Base-by-base conservation (phyloP, 1,140 invertebrate species). In the Brachystomella parvula region DNA sequence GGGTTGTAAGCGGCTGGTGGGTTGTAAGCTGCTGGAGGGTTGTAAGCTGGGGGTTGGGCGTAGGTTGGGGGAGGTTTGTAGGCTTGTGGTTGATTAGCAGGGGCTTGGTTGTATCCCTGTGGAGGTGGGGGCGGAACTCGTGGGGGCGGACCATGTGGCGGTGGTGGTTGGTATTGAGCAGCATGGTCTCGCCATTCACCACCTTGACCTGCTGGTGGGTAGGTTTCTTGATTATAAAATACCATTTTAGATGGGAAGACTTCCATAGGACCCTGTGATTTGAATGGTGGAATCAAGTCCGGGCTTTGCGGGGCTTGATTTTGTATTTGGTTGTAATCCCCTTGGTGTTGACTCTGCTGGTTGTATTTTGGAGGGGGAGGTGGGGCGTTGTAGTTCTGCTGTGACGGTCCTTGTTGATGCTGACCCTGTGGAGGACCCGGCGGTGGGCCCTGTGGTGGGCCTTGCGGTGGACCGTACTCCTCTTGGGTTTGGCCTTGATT, bases 231-330 rank as follows among this genome's bases (percentile, higher is more conserved):
- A 32, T 62, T 59, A 28, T 65, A 65, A 0, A 57, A 58, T 3
- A 69, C n/a, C 63, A 65, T 47, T 31, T 65, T 58, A 12, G 59
- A 65, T 28, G 63, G 59, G 6, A 69, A 2, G 17, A 65, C 63
- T 61, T 62, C 63, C 26, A 59, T 53, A 24, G 49, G 49, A 26
- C 49, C 24, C 21, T 53, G 12, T 12, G 24, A 12, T 24, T 53
- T 53, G 24, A 19, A 15, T 24, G 24, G 24, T 15, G 49, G 49
- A 26, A 39, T 39, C 6, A 39, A 9, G 35, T 39, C 35, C 6
- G 49, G 49, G 3, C 21, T 26, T 12, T 9, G 49, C 6, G 49
- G 49, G 3, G 3, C 21, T 12, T 9, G 49, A 9, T 53, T 12
- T 24, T 15, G 49, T 15, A 53, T 24, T 53, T 53, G 49, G 9